Base-by-base conservation (phyloP, 2,113 vertebrate genomes). In the Silurus glanis region DNA sequence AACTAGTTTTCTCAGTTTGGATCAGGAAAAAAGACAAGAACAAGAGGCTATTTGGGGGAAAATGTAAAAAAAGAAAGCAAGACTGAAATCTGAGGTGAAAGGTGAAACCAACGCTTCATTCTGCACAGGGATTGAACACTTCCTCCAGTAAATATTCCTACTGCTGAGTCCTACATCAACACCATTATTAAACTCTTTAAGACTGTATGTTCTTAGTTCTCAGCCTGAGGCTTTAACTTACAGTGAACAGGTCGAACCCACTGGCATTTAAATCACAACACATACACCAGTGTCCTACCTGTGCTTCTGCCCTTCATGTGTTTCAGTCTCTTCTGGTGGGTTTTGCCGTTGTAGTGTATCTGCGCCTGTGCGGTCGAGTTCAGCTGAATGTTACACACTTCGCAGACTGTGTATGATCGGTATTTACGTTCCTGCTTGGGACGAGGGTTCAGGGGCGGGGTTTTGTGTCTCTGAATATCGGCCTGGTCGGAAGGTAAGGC, bases 341-440 rank as follows among this genome's bases (percentile, higher is more conserved):
- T 97, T 85, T 98, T 99, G 69, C 98, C 98, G 62, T 96, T 96
- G 88, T 97, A 98, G 94, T 99, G 98, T 93, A 99, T 97, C 94
- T 99, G 98, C 0, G 98, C 97, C 93, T 99, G 98, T 0, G 96
- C 96, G 0, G 94, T 93, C 0, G 98, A 99, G 94, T 99, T 99
- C 69, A 99, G 96, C 90, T 97, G 96, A 89, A 99, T 97, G 92
- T 96, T 97, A 92, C 98, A 99, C 91, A 99, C 97, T 67, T 97
- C 95, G 0, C 98, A 99, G 76, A 98, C 94, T 0, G 97, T 98
- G 92, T 96, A 97, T 0, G 96, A 95, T 1, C 95, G 94, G 53
- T 95, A 96, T 82, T 97, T 97, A 21, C 95, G 95, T 86, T 97
- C 97, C 74, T 96, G 84, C 90, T 97, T 98, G 87, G 91, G 88